Conservation (phyloP, 2,888 invertebrate species). For the Sclerodermus sp. region DNA sequence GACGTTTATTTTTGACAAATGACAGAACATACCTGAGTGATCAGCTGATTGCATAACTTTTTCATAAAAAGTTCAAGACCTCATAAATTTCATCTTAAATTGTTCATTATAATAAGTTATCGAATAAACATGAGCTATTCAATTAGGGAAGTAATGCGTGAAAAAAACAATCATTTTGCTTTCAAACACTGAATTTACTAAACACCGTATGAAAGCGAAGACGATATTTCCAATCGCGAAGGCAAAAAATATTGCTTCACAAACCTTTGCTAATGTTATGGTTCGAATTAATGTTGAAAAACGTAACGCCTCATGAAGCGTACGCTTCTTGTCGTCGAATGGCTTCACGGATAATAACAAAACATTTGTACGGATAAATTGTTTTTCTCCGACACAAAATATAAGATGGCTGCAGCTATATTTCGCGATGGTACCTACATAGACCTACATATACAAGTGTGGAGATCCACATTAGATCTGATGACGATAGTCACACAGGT, state of each 20-base stretch:
- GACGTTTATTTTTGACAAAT: constrained; percentile 58
- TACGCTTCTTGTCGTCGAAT: constrained; percentile 45
- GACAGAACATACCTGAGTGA: constrained; percentile 51
- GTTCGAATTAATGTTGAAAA: constrained; percentile 54
- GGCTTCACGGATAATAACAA: constrained; percentile 50
- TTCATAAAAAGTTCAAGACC: constrained; percentile 4
- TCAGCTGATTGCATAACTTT: constrained; percentile 59
- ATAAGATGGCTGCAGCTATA: constrained; percentile 58
- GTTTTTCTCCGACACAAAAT: constrained; percentile 59
- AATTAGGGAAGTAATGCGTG: neutral
- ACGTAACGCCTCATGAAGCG: constrained; percentile 55
- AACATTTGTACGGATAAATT: constrained; percentile 55
- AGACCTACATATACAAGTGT: constrained; percentile 7
- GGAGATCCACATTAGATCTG: constrained; percentile 15
- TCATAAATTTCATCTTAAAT: too few species aligned
- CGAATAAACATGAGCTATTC: neutral
- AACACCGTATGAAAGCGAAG: neutral
- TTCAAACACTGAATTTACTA: constrained; percentile 17
- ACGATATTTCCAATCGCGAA: neutral
- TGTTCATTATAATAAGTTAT: neutral
- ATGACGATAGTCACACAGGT: constrained; percentile 20
- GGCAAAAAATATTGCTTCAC: constrained; percentile 20
- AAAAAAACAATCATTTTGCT: constrained; percentile 10
- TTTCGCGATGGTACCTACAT: constrained; percentile 37
- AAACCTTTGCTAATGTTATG: constrained; percentile 57